These are phyloP conservation scores for Brenthis daphne DNA, from an alignment of 2,888 invertebrate genomes.

Conservation along the genomic window DNA sequence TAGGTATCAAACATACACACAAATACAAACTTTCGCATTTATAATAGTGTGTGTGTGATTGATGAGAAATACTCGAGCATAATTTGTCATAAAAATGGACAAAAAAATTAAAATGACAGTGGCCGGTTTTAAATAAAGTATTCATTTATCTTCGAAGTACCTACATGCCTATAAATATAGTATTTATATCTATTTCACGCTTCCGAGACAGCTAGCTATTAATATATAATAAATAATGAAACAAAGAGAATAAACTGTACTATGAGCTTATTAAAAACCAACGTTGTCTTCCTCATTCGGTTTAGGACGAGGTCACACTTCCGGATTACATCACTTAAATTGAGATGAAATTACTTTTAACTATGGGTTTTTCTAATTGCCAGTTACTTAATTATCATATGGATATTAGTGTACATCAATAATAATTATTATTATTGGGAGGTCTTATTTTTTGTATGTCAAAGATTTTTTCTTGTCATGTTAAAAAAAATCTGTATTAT, in stretches of 20 bases:
- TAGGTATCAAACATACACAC: no score
- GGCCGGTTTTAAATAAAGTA: not conserved
- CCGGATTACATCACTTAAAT: conserved; percentile 36
- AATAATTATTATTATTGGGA: no score
- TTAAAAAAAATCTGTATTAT: not conserved
- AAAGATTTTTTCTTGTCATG: no score
- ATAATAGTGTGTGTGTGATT: no score
- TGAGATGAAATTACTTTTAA: conserved; percentile 29
- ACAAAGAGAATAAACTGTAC: conserved; percentile 32
- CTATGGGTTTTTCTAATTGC: not conserved
- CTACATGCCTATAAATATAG: no score
- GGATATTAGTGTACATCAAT: no score
- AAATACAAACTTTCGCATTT: no score
- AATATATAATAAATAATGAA: conserved; percentile 8
- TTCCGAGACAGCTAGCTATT: conserved; percentile 6
- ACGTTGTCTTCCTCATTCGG: conserved; percentile 36
- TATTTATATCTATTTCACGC: not conserved
- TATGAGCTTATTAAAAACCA: conserved; percentile 35
- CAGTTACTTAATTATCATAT: no score
- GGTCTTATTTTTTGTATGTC: no score
- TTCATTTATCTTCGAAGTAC: not conserved
- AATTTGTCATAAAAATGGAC: not conserved
- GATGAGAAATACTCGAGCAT: no score
- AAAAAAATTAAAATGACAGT: not conserved
- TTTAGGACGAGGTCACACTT: conserved; percentile 36